Evolutionary conservation across 2,888 invertebrate species (phyloP).

Genomic region (Tribolium freemani): DNA sequence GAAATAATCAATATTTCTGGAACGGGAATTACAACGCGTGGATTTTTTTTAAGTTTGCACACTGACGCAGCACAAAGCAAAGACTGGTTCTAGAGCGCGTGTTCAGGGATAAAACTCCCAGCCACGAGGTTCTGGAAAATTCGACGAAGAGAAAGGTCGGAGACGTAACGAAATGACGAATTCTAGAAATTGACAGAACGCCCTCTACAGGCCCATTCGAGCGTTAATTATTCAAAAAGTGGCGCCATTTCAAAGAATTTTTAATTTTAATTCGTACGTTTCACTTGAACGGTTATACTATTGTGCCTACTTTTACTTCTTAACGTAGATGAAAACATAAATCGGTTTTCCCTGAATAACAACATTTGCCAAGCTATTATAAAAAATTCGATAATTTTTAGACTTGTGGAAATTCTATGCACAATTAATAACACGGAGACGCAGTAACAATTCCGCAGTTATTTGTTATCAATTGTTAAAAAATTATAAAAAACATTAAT

Average conservation of each 20-base stretch:
- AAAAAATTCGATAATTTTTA: too few species aligned
- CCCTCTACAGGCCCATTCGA: conserved; percentile 13
- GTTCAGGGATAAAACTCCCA: conserved; percentile 16
- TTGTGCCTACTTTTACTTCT: not conserved
- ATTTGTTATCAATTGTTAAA: too few species aligned
- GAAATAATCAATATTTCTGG: conserved; percentile 52
- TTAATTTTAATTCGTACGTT: too few species aligned
- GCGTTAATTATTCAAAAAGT: not conserved
- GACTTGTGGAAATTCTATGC: too few species aligned
- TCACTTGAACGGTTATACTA: too few species aligned
- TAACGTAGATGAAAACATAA: too few species aligned
- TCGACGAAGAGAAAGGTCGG: conserved; percentile 24
- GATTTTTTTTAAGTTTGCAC: not conserved
- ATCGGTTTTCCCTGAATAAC: too few species aligned
- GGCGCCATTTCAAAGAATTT: not conserved
- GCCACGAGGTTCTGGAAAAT: conserved; percentile 37
- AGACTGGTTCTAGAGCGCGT: conserved; percentile 22
- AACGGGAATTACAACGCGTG: conserved; percentile 22
- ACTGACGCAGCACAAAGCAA: conserved; percentile 27
- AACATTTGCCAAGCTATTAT: too few species aligned
- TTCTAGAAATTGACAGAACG: conserved; percentile 24
- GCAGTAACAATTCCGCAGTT: too few species aligned
- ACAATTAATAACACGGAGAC: too few species aligned
- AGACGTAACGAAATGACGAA: conserved; percentile 10
- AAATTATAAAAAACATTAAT: too few species aligned